phyloP scores from a whole-genome alignment of 1,140 invertebrate species.

The Eumeta japonica region DNA sequence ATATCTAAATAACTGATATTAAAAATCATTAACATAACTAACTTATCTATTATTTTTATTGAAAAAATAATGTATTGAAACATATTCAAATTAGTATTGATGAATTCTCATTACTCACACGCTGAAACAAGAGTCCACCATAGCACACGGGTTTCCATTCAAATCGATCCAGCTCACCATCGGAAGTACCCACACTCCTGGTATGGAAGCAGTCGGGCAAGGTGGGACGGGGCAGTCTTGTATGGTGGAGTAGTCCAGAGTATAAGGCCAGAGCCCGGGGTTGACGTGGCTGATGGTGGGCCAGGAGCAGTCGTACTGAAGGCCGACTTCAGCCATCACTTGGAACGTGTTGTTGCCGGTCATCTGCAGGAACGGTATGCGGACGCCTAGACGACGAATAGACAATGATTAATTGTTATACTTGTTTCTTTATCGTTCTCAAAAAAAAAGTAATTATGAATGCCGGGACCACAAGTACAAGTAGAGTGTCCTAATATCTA shows the following conservation, averaged over 20 bases:
- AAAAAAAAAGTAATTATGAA: too few relatives aligned
- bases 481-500: too few relatives aligned
- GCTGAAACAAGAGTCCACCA: conserved; percentile 62
- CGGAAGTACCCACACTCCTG: conserved; percentile 53
- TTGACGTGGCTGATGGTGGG: conserved; percentile 40
- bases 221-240: conserved; percentile 57
- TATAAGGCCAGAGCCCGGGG: conserved; percentile 61
- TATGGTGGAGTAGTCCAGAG: conserved; percentile 51
- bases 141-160: conserved; percentile 55
- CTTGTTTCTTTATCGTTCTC: too few relatives aligned
- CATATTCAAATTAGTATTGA: neutral
- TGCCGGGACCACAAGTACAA: too few relatives aligned
- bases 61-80: neutral
- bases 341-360: conserved; percentile 51
- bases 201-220: conserved; percentile 52
- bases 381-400: conserved; percentile 29
- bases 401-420: neutral
- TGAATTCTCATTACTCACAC: conserved; percentile 52
- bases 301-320: conserved; percentile 57
- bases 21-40: too few relatives aligned
- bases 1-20: too few relatives aligned
- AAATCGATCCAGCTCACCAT: conserved; percentile 60
- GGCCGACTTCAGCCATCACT: conserved; percentile 26
- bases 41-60: neutral
- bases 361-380: conserved; percentile 58